These are phyloP conservation scores for Cossypha niveicapilla DNA, from an alignment of 2,797 vertebrate species.

Conservation along the genomic window DNA sequence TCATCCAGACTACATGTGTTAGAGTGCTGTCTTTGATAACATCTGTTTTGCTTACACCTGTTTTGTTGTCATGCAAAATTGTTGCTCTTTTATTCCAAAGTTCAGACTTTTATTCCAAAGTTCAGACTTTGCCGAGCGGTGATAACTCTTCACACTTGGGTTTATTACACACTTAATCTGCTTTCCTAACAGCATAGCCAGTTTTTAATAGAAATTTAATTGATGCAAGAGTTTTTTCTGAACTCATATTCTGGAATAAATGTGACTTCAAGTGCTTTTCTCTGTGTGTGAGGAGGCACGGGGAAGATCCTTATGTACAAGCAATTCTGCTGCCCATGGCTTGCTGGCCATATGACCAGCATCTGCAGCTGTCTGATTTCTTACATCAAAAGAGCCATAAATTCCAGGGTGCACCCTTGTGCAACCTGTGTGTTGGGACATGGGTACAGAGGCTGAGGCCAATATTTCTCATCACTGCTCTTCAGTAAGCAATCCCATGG, in stretches of 20 bases:
- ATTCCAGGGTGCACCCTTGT: neutral
- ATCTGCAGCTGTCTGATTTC: neutral
- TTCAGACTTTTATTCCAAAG: neutral
- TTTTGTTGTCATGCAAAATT: constrained; percentile 13
- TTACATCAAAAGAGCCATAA: neutral
- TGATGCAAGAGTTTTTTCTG: neutral
- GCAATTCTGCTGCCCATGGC: neutral
- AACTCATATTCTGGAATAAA: neutral
- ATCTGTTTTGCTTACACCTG: constrained; percentile 15
- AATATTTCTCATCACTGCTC: fast-evolving
- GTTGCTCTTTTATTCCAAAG: neutral
- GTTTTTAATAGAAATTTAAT: neutral
- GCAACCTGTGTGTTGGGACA: neutral
- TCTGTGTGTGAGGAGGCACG: neutral
- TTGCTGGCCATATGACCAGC: neutral
- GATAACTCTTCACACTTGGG: neutral
- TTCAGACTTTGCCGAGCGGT: neutral
- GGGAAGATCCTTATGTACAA: neutral
- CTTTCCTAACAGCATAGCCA: neutral
- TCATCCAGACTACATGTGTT: neutral
- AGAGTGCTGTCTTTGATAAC: constrained; percentile 2
- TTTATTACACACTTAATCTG: neutral
- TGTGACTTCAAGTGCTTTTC: neutral
- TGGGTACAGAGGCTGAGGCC: neutral
- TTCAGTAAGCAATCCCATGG: neutral